Base-by-base conservation (phyloP, 2,113 vertebrate genomes). In the Sturnus vulgaris region DNA sequence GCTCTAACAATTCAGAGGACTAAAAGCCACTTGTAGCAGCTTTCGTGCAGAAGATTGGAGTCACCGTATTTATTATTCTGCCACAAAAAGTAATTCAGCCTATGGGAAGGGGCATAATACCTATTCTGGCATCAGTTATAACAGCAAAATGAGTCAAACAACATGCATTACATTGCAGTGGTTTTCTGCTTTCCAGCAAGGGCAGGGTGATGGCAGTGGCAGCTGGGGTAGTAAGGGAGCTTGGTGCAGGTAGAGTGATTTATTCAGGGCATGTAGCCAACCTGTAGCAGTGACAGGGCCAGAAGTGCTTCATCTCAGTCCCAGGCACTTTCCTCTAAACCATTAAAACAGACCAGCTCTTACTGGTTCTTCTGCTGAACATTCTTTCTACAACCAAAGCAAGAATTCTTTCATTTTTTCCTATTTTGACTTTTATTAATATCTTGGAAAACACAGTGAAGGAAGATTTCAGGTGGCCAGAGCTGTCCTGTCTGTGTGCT, bases 331-430 rank as follows among this genome's bases (percentile, higher is more conserved):
- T 46, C 39, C 9, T 7, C 40, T 39, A 33, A 31, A 70, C 25
- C 30, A 27, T 21, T 57, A 50, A 57, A 80, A 73, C 12, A 73
- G 37, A 55, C 4, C 22, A 52, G 23, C 17, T 88, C 55, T 75
- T 64, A 56, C 53, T 69, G 47, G 11, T 83, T 75, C 71, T 37
- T 33, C 71, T 9, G 9, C 40, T 13, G 3, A 92, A 59, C 5
- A 19, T 7, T 33, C 21, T 59, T 60, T 88, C 65, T 40, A 77
- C 69, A 65, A 37, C 30, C 50, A 86, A 84, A 78, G 61, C 55
- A 56, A 83, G 66, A 76, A 90, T 86, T 76, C 72, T 61, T 80
- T 84, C 4, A 16, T 59, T 82, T 93, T 50, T 50, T 56, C 23
- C 78, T 33, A 39, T 81, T 82, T 59, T 39, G 33, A 31, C 47